Evolutionary conservation across 2,797 vertebrate species (phyloP).

Genomic region (Vipera latastei): DNA sequence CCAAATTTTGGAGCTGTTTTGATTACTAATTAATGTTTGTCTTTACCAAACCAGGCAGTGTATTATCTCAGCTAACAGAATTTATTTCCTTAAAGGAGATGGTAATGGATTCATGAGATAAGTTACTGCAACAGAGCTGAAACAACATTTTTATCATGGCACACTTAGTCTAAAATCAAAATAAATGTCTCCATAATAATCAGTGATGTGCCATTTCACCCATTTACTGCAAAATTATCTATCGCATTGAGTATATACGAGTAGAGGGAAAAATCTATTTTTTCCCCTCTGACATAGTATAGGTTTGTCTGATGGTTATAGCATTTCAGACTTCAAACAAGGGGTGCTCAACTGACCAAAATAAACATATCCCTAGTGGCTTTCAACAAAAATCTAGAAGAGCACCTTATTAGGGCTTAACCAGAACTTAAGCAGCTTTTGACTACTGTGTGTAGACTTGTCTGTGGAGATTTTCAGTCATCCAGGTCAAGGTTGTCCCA

Average conservation of each 20-base stretch:
- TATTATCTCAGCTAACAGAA: not conserved
- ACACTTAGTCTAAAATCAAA: not conserved
- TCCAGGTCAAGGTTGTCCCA: not conserved
- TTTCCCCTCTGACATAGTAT: too few relatives aligned
- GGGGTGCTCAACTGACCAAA: not conserved
- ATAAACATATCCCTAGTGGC: not conserved
- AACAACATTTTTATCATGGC: not conserved
- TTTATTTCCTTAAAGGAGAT: not conserved
- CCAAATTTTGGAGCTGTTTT: not conserved
- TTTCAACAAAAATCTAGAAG: not conserved
- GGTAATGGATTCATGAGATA: rapidly evolving
- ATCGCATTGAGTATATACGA: not conserved
- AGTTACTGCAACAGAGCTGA: not conserved
- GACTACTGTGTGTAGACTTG: not conserved
- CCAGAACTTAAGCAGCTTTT: not conserved
- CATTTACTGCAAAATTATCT: rapidly evolving
- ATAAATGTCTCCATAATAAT: not conserved
- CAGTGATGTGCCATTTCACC: not conserved
- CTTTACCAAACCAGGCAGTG: not conserved
- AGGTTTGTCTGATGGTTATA: not conserved
- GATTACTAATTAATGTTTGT: not conserved
- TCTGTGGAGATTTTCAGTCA: not conserved
- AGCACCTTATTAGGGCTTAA: not conserved
- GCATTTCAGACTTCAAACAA: not conserved
- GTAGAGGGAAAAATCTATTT: not conserved